Conservation (phyloP, 2,797 vertebrate genomes). For the Heliangelus exortis region DNA sequence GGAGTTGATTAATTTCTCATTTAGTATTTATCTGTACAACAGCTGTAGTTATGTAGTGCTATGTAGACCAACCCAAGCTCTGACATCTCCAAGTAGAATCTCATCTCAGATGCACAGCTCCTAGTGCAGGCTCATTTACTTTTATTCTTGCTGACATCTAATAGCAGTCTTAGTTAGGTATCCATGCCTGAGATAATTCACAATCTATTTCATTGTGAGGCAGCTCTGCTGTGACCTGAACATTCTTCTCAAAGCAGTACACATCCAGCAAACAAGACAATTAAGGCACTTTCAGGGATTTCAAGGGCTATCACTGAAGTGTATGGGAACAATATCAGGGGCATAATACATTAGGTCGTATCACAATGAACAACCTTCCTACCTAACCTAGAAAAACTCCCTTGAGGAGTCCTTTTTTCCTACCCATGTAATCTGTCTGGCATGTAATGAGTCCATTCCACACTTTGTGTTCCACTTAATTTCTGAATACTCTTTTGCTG, state of each 20-base stretch:
- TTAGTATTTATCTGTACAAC: background rate
- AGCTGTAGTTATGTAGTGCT: background rate
- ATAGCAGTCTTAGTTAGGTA: background rate
- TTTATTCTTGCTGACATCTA: conserved; percentile 8
- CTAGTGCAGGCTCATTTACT: background rate
- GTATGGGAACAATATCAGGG: background rate
- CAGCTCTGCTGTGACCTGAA: background rate
- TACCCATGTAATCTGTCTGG: background rate
- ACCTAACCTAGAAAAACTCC: background rate
- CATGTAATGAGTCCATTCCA: background rate
- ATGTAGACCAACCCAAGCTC: background rate
- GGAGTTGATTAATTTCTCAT: background rate
- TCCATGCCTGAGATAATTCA: background rate
- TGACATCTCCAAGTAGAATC: background rate
- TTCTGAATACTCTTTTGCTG: background rate
- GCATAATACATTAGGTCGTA: background rate
- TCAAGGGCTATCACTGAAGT: background rate
- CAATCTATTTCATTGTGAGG: background rate
- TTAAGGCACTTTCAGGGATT: background rate
- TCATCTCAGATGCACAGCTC: background rate
- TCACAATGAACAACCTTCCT: background rate
- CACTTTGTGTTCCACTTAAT: background rate
- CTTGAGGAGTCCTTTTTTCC: background rate
- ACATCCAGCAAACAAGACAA: background rate
- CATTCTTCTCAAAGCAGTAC: background rate